Conservation (phyloP, 2,113 vertebrate species). For the Callithrix jacchus region DNA sequence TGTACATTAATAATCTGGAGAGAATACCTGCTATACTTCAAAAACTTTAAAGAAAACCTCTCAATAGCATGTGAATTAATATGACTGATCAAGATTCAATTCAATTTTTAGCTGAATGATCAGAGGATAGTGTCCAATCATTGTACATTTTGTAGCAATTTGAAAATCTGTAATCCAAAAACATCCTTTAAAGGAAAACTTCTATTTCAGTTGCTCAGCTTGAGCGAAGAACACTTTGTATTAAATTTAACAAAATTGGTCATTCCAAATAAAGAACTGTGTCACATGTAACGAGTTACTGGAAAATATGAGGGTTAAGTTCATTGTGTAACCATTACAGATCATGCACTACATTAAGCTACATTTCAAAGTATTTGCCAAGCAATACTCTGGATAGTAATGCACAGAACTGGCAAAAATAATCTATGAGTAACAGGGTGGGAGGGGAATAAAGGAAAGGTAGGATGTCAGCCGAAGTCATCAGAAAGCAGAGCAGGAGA, state of each 20-base stretch:
- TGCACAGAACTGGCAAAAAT: conserved; percentile 9
- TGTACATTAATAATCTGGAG: conserved; percentile 57
- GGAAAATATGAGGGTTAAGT: neutral
- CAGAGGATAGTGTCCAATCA: conserved; percentile 8
- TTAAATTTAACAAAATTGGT: conserved; percentile 37
- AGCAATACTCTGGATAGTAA: conserved; percentile 6
- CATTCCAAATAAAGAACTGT: conserved; percentile 47
- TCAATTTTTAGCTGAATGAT: conserved; percentile 45
- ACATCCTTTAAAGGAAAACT: conserved; percentile 36
- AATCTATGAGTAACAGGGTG: neutral
- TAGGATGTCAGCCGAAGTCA: neutral
- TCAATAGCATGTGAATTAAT: conserved; percentile 36
- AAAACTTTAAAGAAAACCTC: conserved; percentile 62
- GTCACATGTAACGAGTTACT: conserved; percentile 23
- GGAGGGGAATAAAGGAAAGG: neutral
- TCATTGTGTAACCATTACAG: neutral
- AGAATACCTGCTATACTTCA: conserved; percentile 61
- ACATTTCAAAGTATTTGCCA: conserved; percentile 33
- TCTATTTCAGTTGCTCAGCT: conserved; percentile 18
- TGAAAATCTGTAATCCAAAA: conserved; percentile 43
- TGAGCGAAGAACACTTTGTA: neutral
- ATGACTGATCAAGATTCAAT: conserved; percentile 37
- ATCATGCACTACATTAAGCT: neutral
- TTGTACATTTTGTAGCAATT: neutral
- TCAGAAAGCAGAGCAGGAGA: neutral